Evolutionary conservation across 2,797 vertebrate species (phyloP).

Genomic region (Todus mexicanus): DNA sequence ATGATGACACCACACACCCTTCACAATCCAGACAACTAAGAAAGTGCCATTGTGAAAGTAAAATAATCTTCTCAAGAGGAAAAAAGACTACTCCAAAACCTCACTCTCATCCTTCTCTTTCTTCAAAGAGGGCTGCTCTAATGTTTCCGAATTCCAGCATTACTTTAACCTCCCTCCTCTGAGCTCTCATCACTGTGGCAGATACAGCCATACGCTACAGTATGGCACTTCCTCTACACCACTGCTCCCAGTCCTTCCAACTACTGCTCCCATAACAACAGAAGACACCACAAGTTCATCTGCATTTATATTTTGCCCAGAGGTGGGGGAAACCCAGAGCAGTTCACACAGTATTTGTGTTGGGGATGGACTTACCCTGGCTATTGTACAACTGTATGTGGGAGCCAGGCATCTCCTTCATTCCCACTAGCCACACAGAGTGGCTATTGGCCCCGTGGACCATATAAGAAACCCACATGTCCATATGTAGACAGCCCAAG

Average conservation of each 20-base stretch:
- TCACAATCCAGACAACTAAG: neutral
- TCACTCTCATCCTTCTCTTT: neutral
- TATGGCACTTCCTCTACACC: neutral
- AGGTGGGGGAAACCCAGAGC: neutral
- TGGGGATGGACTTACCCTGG: neutral
- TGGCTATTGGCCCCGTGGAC: neutral
- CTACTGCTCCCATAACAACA: neutral
- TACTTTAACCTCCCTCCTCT: neutral
- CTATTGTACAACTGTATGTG: neutral
- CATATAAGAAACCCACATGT: accelerated
- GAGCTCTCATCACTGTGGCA: neutral
- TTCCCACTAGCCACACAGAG: neutral
- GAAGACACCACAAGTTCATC: neutral
- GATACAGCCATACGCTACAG: neutral
- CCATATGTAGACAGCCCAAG: neutral
- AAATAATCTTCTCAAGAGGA: neutral
- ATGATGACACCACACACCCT: neutral
- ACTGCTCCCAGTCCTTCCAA: neutral
- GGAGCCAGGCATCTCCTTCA: neutral
- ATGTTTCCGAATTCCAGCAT: accelerated
- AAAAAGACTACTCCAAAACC: neutral
- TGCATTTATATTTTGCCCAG: neutral
- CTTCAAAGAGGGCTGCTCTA: neutral
- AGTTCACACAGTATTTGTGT: neutral
- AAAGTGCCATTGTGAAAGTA: neutral